phyloP scores from a whole-genome alignment of 2,888 invertebrate species.

The Nipponacmea schrenckii region DNA sequence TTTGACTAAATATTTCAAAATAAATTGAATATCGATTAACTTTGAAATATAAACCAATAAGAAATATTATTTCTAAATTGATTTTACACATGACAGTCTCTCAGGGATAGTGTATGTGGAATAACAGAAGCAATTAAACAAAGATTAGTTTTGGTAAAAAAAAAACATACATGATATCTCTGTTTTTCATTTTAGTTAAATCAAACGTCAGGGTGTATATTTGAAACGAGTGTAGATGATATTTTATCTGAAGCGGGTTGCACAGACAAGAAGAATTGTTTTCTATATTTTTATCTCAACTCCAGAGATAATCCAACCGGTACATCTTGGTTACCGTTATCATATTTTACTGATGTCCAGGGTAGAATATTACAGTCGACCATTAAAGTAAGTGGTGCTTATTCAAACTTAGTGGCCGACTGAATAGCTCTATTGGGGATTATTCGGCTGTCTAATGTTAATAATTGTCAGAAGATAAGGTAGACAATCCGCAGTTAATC shows the following conservation, averaged over 20 bases:
- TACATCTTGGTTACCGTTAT: constrained; percentile 49
- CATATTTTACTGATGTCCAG: constrained; percentile 46
- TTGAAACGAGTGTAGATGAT: constrained; percentile 28
- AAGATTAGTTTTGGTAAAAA: too few relatives aligned
- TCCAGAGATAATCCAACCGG: constrained; percentile 31
- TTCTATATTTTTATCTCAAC: constrained; percentile 48
- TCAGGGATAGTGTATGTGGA: too few relatives aligned
- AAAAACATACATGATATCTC: too few relatives aligned
- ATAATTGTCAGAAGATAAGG: too few relatives aligned
- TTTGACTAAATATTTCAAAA: too few relatives aligned
- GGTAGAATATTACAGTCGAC: constrained; percentile 49
- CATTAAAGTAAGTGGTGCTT: constrained; percentile 52
- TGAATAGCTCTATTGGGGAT: background rate
- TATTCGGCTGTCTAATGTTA: too few relatives aligned
- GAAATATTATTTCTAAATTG: too few relatives aligned
- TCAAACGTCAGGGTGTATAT: constrained; percentile 47
- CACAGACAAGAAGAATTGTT: constrained; percentile 40
- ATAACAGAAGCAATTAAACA: too few relatives aligned
- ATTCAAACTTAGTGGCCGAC: constrained; percentile 39
- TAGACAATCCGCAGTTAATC: too few relatives aligned
- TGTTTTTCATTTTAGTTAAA: constrained; percentile 39
- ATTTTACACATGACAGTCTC: too few relatives aligned
- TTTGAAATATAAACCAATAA: too few relatives aligned
- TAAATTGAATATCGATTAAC: too few relatives aligned
- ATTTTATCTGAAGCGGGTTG: constrained; percentile 45